phyloP scores from a whole-genome alignment of 2,888 invertebrate species.

The Cyrtodaria siliqua region DNA sequence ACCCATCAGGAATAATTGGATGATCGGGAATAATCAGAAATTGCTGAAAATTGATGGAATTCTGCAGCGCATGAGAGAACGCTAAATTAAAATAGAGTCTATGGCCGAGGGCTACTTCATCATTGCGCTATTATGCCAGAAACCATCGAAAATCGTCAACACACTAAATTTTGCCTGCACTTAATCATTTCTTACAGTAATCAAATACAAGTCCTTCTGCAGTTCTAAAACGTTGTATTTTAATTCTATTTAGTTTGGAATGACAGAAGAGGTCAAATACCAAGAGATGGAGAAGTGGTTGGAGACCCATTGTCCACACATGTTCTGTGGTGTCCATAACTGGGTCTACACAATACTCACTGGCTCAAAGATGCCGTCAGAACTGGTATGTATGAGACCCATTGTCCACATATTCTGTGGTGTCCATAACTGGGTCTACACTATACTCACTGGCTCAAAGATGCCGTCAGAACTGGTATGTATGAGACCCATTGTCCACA shows the following conservation, averaged over 20 bases:
- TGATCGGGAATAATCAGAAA: too few species aligned
- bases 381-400: slow-evolving; percentile 70
- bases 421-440: slow-evolving; percentile 81
- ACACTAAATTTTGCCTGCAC: too few species aligned
- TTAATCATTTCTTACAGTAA: too few species aligned
- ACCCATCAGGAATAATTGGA: too few species aligned
- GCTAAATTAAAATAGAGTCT: too few species aligned
- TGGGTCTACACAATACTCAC: slow-evolving; percentile 80
- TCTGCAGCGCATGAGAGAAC: too few species aligned
- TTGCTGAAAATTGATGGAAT: too few species aligned
- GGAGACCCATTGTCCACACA: slow-evolving; percentile 73
- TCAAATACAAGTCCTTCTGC: too few species aligned
- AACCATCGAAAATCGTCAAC: too few species aligned
- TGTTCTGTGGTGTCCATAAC: slow-evolving; percentile 81
- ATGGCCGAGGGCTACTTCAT: too few species aligned
- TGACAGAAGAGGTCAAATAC: slow-evolving; percentile 68
- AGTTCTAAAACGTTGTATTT: slow-evolving; percentile 73
- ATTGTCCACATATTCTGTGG: slow-evolving; percentile 79
- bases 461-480: slow-evolving; percentile 77
- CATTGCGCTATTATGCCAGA: too few species aligned
- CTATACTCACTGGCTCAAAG: slow-evolving; percentile 78
- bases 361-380: slow-evolving; percentile 78
- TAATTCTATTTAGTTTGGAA: slow-evolving; percentile 78
- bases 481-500: slow-evolving; percentile 73
- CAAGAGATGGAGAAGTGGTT: slow-evolving; percentile 76